Conservation (phyloP, 2,113 vertebrate genomes). For the Sylvicapra grimmia region DNA sequence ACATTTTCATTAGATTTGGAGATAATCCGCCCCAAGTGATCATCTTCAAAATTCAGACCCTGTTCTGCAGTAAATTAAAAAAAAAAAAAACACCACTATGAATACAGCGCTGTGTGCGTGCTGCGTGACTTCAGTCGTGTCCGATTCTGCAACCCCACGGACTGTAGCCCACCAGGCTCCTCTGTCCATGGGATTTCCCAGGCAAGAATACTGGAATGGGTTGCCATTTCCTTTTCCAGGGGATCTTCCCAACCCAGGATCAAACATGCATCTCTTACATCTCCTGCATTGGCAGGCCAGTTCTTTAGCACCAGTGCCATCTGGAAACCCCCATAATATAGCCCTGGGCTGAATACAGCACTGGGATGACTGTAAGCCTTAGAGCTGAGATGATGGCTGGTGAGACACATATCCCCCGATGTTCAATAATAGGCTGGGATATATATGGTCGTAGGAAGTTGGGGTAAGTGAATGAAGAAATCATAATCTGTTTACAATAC, state of each 20-base stretch:
- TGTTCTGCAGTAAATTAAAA: background rate
- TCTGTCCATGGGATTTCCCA: background rate
- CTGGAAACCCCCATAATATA: background rate
- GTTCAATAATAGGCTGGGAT: background rate
- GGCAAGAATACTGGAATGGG: background rate
- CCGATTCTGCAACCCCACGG: accelerated
- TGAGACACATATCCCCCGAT: background rate
- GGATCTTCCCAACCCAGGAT: background rate
- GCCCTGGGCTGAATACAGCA: background rate
- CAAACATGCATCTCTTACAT: background rate
- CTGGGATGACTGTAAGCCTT: background rate
- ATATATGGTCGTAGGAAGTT: background rate
- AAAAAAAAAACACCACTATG: background rate
- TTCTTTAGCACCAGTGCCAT: background rate
- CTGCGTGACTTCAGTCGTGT: background rate
- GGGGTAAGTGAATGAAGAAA: background rate
- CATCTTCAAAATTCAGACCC: background rate
- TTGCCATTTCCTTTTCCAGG: background rate
- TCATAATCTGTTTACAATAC: background rate
- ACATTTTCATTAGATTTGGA: background rate
- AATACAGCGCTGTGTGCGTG: background rate
- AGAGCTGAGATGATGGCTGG: background rate
- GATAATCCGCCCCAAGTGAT: background rate
- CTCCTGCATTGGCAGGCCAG: background rate
- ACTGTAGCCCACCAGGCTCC: background rate